Base-by-base conservation (phyloP, 2,888 invertebrate genomes). In the Seira sanloemensis region DNA sequence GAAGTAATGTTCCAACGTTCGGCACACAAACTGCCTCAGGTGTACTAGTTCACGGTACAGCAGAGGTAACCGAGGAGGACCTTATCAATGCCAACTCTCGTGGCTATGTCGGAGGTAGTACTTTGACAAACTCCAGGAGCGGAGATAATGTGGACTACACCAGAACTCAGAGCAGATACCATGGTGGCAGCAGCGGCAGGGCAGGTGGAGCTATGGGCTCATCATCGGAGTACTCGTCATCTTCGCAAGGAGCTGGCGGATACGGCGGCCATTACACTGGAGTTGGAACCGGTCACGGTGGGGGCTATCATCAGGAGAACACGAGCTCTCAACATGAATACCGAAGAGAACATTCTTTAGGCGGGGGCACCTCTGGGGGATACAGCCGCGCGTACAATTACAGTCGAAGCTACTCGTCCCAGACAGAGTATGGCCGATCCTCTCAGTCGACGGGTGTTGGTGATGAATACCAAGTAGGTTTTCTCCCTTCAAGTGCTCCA, bases 401-500 rank as follows among this genome's bases (percentile, higher is more conserved):
- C 54, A 86, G 84, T 69, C 71, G 76, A 23, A 84, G 67, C 21
- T 83, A 71, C 65, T 67, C 75, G 9, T 86, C 86, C 78, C 84
- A 77, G 18, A 68, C 54, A 67, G 78, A 78, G 69, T 50, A 68
- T 62, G 66, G 84, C 54, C 78, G 84, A 84, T 79, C 84, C 37
- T 71, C 27, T 25, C 72, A 66, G 62, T 50, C 72, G n/a, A 62
- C 19, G 7, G 81, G 81, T 26, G 65, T 69, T 58, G 66, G 72
- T 62, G 86, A 85, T 83, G 87, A 88, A 88, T 88, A 85, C 85
- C 79, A 86, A 85, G 87, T 87, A 78, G 71, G 83, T 79, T 76
- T 23, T 58, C 23, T 58, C 9, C n/a, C 23, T 68, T 23, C 12
- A n/a, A 68, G 68, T n/a, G 26, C 18, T 16, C 5, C n/a, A 58